These are phyloP conservation scores for Alca torda DNA, from an alignment of 2,797 vertebrate genomes.

Conservation along the genomic window DNA sequence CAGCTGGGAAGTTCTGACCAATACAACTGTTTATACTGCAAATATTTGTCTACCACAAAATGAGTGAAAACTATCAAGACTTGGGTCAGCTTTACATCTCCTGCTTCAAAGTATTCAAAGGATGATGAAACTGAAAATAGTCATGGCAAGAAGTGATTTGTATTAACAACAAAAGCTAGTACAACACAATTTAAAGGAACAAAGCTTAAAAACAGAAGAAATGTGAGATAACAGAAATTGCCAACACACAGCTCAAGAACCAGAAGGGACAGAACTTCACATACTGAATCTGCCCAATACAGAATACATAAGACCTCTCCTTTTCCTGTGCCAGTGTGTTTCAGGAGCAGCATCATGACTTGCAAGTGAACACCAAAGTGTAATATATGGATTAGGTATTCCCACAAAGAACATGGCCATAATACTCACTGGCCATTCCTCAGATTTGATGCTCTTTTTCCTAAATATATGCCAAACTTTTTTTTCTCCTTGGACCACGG, in stretches of 20 bases:
- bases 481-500: neutral
- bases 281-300: neutral
- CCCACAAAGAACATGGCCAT: neutral
- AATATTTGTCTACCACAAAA: neutral
- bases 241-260: neutral
- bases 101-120: neutral
- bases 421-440: neutral
- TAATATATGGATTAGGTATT: neutral
- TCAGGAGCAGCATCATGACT: neutral
- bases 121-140: neutral
- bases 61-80: neutral
- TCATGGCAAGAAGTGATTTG: neutral
- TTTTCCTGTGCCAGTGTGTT: neutral
- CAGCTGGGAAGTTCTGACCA: neutral
- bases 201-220: neutral
- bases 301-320: neutral
- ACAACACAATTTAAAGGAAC: neutral
- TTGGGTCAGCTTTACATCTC: neutral
- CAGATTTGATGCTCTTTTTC: neutral
- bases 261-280: neutral
- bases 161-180: neutral
- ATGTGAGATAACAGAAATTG: neutral
- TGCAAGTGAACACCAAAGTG: neutral
- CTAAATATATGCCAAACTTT: neutral
- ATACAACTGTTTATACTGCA: neutral